A percentile compares a stretch with the other conserved stretches of the same genome.
Evolutionary conservation across 2,888 invertebrate genomes (phyloP).

Genomic region (Lepidocyrtoides sp.): DNA sequence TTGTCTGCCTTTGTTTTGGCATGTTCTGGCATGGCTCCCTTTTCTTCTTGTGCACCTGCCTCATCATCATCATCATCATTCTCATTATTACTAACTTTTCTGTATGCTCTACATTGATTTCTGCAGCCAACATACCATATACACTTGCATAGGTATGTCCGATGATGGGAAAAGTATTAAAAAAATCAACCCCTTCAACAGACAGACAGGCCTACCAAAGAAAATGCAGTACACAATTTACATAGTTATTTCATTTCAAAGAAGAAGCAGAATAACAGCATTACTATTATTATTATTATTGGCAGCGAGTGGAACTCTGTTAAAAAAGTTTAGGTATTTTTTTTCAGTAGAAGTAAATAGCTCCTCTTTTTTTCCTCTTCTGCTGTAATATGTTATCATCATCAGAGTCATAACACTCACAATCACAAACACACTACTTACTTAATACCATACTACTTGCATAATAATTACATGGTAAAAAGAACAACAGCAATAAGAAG

Average conservation of each 20-base stretch:
- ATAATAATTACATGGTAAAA: conserved; percentile 48
- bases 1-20: conserved; percentile 6
- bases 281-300: too few species aligned
- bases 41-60: conserved; percentile 62
- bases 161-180: conserved; percentile 56
- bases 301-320: background rate
- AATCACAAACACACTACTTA: conserved; percentile 55
- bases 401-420: conserved; percentile 25
- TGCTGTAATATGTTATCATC: too few species aligned
- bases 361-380: background rate
- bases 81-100: background rate
- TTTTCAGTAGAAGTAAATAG: background rate
- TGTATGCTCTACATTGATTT: conserved; percentile 50
- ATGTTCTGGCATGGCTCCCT: conserved; percentile 39
- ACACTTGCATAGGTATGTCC: background rate
- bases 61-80: conserved; percentile 1
- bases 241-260: background rate
- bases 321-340: background rate
- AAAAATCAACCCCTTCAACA: conserved; percentile 26
- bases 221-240: conserved; percentile 25
- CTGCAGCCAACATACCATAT: background rate
- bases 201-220: background rate
- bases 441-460: conserved; percentile 56
- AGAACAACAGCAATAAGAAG: background rate
- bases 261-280: background rate